A percentile compares a stretch with the other conserved stretches of the same genome.
Conservation (phyloP, 1,140 invertebrate species). For the Drosophila neocordata region DNA sequence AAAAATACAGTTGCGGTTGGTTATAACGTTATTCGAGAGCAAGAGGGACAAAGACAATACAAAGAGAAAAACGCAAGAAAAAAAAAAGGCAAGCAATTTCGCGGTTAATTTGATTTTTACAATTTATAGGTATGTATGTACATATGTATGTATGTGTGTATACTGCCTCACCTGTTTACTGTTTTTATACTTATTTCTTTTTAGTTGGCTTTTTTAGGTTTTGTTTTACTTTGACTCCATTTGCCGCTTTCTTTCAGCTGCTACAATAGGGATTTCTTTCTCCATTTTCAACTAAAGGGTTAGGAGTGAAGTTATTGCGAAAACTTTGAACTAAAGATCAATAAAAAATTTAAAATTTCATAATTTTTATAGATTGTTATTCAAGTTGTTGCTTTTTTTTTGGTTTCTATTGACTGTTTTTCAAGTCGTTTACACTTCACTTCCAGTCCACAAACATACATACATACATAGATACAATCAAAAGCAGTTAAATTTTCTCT, state of each 20-base stretch:
- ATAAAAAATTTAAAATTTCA: too few species aligned
- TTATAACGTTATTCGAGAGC: too few species aligned
- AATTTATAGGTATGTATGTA: too few species aligned
- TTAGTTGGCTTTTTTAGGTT: too few species aligned
- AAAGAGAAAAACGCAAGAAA: slow-evolving; percentile 3
- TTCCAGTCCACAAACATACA: too few species aligned
- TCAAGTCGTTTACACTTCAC: too few species aligned
- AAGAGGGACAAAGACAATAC: too few species aligned
- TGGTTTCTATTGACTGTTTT: not conserved
- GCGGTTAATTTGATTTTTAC: slow-evolving; percentile 62
- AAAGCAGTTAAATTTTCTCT: not conserved
- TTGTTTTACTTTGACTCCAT: too few species aligned
- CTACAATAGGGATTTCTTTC: slow-evolving; percentile 14
- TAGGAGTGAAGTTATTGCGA: not conserved
- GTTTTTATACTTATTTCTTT: slow-evolving; percentile 4
- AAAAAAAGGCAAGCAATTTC: slow-evolving; percentile 46
- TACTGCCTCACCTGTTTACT: slow-evolving; percentile 9
- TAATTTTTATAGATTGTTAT: too few species aligned
- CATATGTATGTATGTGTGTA: not conserved
- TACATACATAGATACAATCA: not conserved
- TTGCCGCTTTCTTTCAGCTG: not conserved
- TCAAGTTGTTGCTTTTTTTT: not conserved
- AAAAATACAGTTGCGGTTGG: not conserved
- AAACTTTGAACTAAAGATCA: too few species aligned
- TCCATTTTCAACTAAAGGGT: not conserved